Evolutionary conservation across 2,113 vertebrate species (phyloP).

Genomic region (Corythaeola cristata): DNA sequence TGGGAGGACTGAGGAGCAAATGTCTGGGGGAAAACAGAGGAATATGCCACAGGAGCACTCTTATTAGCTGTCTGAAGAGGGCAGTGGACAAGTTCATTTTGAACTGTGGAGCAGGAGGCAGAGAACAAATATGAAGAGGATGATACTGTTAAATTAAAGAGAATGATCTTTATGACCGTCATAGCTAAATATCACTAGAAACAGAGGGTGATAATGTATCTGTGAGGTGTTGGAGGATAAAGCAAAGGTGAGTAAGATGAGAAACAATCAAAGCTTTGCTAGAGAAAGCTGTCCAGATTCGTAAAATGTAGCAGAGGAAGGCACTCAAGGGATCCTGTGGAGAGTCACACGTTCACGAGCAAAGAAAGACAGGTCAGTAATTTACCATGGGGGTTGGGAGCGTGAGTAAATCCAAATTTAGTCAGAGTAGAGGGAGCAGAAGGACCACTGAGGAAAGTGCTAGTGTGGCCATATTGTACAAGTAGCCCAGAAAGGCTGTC

Average conservation of each 20-base stretch:
- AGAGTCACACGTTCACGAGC: neutral
- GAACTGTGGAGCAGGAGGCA: neutral
- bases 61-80: neutral
- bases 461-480: neutral
- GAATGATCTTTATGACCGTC: neutral
- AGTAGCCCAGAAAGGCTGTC: neutral
- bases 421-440: neutral
- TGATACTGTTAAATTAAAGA: neutral
- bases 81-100: neutral
- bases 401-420: neutral
- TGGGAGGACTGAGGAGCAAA: neutral
- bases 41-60: neutral
- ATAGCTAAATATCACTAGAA: neutral
- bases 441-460: neutral
- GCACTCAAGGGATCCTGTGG: neutral
- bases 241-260: neutral
- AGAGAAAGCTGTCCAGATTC: neutral
- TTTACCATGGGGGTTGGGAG: neutral
- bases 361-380: neutral
- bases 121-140: neutral
- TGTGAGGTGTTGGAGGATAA: neutral
- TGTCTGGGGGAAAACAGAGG: neutral
- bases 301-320: neutral
- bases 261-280: neutral
- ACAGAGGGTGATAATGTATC: neutral